A percentile compares a stretch with the other conserved stretches of the same genome.
Evolutionary conservation across 2,797 vertebrate genomes (phyloP).

Genomic region (Scleropages formosus): DNA sequence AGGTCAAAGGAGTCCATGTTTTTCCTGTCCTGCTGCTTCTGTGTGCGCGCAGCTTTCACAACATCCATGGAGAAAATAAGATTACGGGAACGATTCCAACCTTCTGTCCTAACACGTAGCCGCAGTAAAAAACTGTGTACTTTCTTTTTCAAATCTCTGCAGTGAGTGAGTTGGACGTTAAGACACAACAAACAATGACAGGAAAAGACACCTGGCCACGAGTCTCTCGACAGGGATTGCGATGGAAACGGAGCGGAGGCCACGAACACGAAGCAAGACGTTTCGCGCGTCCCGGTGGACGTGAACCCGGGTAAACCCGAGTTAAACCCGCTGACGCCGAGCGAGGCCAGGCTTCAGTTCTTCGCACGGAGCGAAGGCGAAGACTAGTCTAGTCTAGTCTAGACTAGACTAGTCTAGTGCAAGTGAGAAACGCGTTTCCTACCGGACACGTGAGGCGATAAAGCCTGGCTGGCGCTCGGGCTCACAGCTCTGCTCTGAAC

Average conservation of each 20-base stretch:
- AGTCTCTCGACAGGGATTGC: not conserved
- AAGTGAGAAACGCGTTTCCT: not conserved
- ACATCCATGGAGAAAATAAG: no score
- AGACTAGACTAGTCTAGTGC: no score
- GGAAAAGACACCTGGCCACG: constrained; percentile 23
- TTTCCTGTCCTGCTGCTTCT: not conserved
- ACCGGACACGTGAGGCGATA: not conserved
- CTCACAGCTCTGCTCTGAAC: not conserved
- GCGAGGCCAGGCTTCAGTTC: no score
- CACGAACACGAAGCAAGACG: not conserved
- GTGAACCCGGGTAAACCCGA: no score
- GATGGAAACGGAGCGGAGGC: not conserved
- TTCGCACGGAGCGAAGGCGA: no score
- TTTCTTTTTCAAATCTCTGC: not conserved
- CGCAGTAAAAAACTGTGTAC: not conserved
- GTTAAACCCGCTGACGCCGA: not conserved
- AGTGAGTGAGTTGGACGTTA: not conserved
- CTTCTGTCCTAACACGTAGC: not conserved
- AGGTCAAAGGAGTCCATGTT: no score
- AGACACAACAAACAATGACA: constrained; percentile 8
- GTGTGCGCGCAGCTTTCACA: not conserved
- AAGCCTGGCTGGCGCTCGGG: constrained; percentile 14
- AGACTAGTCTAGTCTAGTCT: no score
- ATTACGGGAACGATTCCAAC: not conserved
- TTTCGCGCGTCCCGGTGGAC: not conserved